Base-by-base conservation (phyloP, 2,113 vertebrate genomes). In the Calidris pugnax region DNA sequence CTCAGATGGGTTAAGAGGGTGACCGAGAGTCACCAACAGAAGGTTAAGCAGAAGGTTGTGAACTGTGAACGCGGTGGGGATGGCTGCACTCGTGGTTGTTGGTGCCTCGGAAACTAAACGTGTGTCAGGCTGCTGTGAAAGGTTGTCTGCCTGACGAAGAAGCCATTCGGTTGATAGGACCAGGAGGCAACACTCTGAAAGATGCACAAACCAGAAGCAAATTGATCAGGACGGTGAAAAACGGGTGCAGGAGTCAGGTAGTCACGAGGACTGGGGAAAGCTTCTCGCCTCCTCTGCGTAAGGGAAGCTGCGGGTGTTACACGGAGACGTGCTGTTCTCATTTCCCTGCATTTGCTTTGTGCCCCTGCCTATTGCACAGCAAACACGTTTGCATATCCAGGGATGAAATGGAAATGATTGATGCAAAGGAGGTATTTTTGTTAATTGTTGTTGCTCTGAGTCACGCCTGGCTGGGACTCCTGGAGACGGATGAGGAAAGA, bases 361-460 rank as follows among this genome's bases (percentile, higher is more conserved):
- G 92, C 39, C 93, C 67, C 85, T 30, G 75, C 48, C 96, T 85
- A 96, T 72, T 93, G 53, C 72, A 22, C 83, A 74, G 77, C 64
- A 69, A 91, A 23, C 57, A 5, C 37, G 84, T 96, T 90, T 97
- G 45, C 63, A 75, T 93, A 81, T 59, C 72, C 68, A 77, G 55
- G 53, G 64, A 91, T 84, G 33, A 87, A 90, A 94, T 89, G 82
- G 67, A 95, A 97, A 97, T 96, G 85, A 91, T 77, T 79, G 59
- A 93, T 95, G 83, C 74, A 94, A 91, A 97, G 51, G n/a, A 94
- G 94, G 33, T 94, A 20, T 95, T 97, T 97, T 94, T 80, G 86
- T 85, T 87, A 87, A 93, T 94, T 96, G 56, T 55, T 89, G 75
- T 76, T 95, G 81, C 57, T 77, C 89, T 89, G 84, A 92, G 90